Conservation (phyloP, 2,888 invertebrate species). For the Diarsia mendica region DNA sequence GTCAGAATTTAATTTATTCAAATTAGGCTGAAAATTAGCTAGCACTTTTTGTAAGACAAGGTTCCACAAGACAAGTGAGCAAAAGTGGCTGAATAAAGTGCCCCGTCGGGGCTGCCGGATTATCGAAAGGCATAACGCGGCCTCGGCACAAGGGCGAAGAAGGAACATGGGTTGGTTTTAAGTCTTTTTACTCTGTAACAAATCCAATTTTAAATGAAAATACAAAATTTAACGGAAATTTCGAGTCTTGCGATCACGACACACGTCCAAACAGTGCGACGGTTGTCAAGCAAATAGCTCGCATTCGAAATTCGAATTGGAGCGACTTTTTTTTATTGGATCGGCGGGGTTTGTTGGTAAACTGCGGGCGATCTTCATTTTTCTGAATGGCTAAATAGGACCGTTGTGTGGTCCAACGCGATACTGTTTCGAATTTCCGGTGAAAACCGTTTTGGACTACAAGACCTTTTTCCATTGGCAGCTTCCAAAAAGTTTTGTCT, state of each 20-base stretch:
- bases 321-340: constrained; percentile 60
- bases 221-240: constrained; percentile 41
- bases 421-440: constrained; percentile 17
- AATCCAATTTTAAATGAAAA: constrained; percentile 46
- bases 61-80: not conserved
- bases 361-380: constrained; percentile 57
- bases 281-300: constrained; percentile 65
- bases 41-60: not conserved
- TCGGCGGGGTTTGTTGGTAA: constrained; percentile 43
- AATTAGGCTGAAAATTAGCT: not conserved
- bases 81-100: not conserved
- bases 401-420: constrained; percentile 13
- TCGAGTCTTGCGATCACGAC: constrained; percentile 42
- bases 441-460: not conserved
- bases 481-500: not conserved
- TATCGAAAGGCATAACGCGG: no score
- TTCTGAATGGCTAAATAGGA: constrained; percentile 46
- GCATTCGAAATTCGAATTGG: constrained; percentile 66
- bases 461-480: not conserved
- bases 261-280: constrained; percentile 65
- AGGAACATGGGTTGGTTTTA: no score
- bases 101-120: no score
- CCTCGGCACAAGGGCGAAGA: no score
- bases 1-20: not conserved
- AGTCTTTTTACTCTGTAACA: constrained; percentile 18